phyloP scores from a whole-genome alignment of 2,797 vertebrate species.

The Sebastes jordani region DNA sequence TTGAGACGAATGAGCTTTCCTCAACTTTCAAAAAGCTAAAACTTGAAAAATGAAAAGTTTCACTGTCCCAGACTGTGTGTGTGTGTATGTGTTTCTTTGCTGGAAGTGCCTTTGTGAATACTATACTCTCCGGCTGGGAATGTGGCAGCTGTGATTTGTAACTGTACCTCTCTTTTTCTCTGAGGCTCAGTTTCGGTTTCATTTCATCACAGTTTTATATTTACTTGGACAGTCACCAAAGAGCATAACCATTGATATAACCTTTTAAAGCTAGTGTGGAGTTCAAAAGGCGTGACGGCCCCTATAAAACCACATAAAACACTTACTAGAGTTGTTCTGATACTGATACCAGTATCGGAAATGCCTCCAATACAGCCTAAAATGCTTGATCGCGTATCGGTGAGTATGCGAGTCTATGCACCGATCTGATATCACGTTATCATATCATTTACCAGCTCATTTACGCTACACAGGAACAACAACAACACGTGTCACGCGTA shows the following conservation, averaged over 20 bases:
- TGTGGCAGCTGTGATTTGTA: conserved; percentile 33
- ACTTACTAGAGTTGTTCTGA: background rate
- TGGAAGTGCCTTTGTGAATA: background rate
- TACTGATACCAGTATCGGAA: background rate
- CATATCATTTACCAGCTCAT: background rate
- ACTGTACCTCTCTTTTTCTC: conserved; percentile 6
- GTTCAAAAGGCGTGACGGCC: background rate
- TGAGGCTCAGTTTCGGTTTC: conserved; percentile 11
- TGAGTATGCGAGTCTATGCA: background rate
- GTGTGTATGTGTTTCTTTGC: background rate
- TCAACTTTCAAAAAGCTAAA: background rate
- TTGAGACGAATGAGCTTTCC: background rate
- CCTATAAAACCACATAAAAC: conserved; percentile 2
- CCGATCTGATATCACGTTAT: background rate
- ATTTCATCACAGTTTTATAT: conserved; percentile 35
- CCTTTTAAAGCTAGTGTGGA: background rate
- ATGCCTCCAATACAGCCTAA: background rate
- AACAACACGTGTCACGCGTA: too few relatives aligned
- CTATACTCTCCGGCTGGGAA: background rate
- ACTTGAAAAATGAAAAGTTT: background rate
- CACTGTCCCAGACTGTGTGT: background rate
- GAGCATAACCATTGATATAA: conserved; percentile 1
- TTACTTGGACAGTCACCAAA: conserved; percentile 26
- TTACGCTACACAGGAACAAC: background rate
- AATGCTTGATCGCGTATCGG: background rate